Conservation (phyloP, 2,113 vertebrate species). For the Ivindomyrus marchei region DNA sequence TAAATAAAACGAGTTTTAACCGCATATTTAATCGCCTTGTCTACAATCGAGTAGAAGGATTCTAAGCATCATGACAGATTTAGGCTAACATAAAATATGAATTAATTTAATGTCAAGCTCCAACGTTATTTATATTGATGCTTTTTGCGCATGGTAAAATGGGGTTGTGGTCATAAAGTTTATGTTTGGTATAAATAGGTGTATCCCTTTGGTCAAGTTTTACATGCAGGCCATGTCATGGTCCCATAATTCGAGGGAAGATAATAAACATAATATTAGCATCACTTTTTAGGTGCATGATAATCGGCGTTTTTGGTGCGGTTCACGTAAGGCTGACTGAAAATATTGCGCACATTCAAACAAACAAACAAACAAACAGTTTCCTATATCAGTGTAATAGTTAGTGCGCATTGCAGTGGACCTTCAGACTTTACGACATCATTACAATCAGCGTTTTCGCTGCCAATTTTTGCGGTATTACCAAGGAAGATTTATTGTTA, state of each 20-base stretch:
- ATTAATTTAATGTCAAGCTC: background rate
- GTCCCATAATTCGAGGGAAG: background rate
- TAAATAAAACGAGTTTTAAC: background rate
- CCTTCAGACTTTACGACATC: slow-evolving; percentile 31
- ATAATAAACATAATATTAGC: background rate
- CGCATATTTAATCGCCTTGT: background rate
- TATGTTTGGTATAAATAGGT: background rate
- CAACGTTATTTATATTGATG: background rate
- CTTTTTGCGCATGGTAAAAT: background rate
- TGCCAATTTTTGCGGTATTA: slow-evolving; percentile 81
- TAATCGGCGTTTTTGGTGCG: background rate
- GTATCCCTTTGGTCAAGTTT: background rate
- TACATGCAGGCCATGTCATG: background rate
- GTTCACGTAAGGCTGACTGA: background rate
- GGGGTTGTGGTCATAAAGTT: background rate
- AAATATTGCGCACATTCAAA: background rate
- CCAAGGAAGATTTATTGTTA: slow-evolving; percentile 80
- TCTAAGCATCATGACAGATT: background rate
- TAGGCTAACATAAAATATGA: background rate
- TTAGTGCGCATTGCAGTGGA: background rate
- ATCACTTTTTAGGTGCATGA: background rate
- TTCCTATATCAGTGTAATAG: background rate
- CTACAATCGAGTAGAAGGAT: background rate
- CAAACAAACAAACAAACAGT: background rate
- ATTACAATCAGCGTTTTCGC: slow-evolving; percentile 80